Evolutionary conservation across 2,797 vertebrate genomes (phyloP).

Genomic region (Brachymystax lenok): DNA sequence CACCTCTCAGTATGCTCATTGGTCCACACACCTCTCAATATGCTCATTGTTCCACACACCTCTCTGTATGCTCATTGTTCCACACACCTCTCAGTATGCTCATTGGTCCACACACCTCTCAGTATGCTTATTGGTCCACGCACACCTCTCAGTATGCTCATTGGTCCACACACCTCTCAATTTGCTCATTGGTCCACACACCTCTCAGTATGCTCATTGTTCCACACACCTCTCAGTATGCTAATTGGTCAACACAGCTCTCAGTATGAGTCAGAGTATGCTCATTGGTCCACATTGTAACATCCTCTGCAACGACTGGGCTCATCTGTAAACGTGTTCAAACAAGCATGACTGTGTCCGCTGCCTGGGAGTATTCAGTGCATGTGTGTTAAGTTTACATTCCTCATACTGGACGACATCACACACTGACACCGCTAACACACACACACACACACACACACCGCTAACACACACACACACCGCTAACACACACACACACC

Average conservation of each 20-base stretch:
- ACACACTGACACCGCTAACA: background rate
- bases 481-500: background rate
- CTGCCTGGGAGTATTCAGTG: background rate
- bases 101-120: no score
- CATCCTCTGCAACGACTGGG: background rate
- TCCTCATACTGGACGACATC: background rate
- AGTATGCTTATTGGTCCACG: no score
- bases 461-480: background rate
- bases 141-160: no score
- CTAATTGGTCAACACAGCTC: no score
- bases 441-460: background rate
- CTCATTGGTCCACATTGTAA: background rate
- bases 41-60: no score
- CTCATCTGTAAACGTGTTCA: background rate
- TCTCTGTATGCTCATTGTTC: no score
- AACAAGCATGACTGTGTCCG: background rate
- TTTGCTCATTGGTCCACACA: background rate
- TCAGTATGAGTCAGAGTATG: background rate
- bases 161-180: background rate
- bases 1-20: no score
- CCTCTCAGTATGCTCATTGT: no score
- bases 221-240: no score
- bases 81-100: no score
- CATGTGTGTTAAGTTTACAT: background rate
- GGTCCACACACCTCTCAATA: no score